A percentile compares a stretch with the other conserved stretches of the same genome.
These are phyloP conservation scores for Brachyhypopomus occidentalis DNA, from an alignment of 2,113 vertebrate genomes.

Conservation along the genomic window DNA sequence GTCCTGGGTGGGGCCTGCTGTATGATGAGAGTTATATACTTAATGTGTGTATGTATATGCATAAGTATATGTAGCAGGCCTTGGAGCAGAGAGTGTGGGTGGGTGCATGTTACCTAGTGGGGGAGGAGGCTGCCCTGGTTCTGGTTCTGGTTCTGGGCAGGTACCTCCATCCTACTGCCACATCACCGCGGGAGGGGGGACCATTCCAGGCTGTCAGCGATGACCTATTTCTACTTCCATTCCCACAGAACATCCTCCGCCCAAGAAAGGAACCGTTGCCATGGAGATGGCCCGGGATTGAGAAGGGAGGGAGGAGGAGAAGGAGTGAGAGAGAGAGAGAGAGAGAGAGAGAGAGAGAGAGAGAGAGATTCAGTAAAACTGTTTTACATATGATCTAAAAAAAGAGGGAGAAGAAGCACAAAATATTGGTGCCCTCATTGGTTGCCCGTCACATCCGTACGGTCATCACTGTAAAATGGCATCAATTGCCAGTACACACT, in stretches of 20 bases:
- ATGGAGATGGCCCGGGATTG: constrained; percentile 59
- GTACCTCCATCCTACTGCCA: constrained; percentile 14
- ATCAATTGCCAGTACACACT: constrained; percentile 36
- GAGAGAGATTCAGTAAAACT: constrained; percentile 52
- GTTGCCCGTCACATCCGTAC: constrained; percentile 36
- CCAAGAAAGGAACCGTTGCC: constrained; percentile 55
- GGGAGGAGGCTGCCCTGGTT: neutral
- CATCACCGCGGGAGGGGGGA: neutral
- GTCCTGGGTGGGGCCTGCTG: too few species aligned
- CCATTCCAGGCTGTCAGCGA: constrained; percentile 31
- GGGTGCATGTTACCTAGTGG: neutral
- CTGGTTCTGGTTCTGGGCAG: neutral
- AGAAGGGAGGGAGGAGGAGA: constrained; percentile 22
- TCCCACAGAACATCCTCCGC: constrained; percentile 35
- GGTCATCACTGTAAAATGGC: constrained; percentile 61
- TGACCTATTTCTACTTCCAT: constrained; percentile 55
- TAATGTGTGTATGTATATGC: too few species aligned
- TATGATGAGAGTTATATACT: too few species aligned
- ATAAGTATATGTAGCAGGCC: too few species aligned
- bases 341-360: constrained; percentile 40
- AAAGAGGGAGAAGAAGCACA: constrained; percentile 43
- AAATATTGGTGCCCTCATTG: constrained; percentile 42
- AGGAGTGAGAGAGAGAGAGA: neutral
- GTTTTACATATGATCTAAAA: constrained; percentile 54
- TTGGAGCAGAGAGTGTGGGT: too few species aligned